Percentiles rank a stretch among this genome's conserved stretches.
Evolutionary conservation across 2,797 vertebrate genomes (phyloP).

Genomic region (Acrossocheilus fasciatus): DNA sequence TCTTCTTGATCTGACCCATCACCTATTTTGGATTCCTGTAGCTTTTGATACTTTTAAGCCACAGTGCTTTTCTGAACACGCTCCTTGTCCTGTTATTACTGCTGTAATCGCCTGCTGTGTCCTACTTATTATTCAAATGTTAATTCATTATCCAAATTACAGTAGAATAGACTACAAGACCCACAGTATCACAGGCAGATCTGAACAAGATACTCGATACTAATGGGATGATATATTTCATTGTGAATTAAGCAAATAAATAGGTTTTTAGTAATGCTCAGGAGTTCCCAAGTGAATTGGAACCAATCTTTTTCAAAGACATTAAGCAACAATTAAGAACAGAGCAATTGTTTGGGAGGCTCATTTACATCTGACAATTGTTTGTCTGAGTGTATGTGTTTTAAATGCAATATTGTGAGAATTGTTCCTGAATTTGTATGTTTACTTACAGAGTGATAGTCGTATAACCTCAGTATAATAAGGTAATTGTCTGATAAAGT

Average conservation of each 20-base stretch:
- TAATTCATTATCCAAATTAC: constrained; percentile 46
- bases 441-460: background rate
- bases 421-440: background rate
- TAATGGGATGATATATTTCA: constrained; percentile 8
- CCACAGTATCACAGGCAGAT: constrained; percentile 5
- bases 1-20: background rate
- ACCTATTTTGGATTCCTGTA: background rate
- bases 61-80: background rate
- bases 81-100: background rate
- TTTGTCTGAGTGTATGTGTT: background rate
- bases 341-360: background rate
- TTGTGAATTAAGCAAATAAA: background rate
- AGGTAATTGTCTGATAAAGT: background rate
- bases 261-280: constrained; percentile 2
- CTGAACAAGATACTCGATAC: background rate
- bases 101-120: constrained; percentile 33
- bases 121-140: constrained; percentile 43
- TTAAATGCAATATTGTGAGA: background rate
- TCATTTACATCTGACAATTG: background rate
- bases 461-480: background rate
- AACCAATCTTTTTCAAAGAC: background rate
- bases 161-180: background rate
- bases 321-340: background rate
- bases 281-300: background rate
- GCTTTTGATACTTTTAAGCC: background rate